Evolutionary conservation across 2,888 invertebrate species (phyloP), one percentile per base, ranked within the genome.

Genomic region (Oscheius onirici): DNA sequence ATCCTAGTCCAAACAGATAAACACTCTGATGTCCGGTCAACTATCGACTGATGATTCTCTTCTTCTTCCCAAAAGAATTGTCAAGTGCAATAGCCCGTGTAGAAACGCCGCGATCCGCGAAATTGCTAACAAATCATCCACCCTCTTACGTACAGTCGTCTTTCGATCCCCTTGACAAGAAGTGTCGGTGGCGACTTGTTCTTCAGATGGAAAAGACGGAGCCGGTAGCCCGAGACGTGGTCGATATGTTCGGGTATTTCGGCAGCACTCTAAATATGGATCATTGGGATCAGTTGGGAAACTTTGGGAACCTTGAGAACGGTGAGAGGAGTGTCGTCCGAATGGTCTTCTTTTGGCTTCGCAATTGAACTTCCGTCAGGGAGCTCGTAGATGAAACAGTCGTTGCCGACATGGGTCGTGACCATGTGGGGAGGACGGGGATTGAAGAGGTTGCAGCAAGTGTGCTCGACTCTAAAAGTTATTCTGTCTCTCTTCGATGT

Each of bases 101-200:
- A 34, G 34, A 8, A 3, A 8, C 34, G 34, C 34, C 34, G n/a
- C n/a, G 34, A 34, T 8, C 34, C 34, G 34, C 34, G 34, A 34
- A 34, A 34, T 34, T 34, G 34, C 34, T 34, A 34, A 34, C 34
- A 34, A 34, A 34, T 34, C 34, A 34, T 34, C 46, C 20, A 5
- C 46, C 46, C 22, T 43, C 17, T 41, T 8, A 76, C 84, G 79
- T 63, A 86, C 86, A 82, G 73, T 54, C 83, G 74, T 34, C 86
- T 72, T 71, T 87, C 85, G 70, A 86, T 86, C 69, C 84, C 85
- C 65, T 86, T 87, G 63, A 86, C 86, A 40, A 86, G 79, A 44
- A 86, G 78, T 13, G 84, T 83, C 13, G 86, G 86, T 22, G 86
- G 86, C n/a, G 83, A 79, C 60, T 86, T 86, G 75, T 87, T 87